These are phyloP conservation scores for Montipora capricornis DNA, from an alignment of 64 coral and sea anemone genomes.

Conservation along the genomic window DNA sequence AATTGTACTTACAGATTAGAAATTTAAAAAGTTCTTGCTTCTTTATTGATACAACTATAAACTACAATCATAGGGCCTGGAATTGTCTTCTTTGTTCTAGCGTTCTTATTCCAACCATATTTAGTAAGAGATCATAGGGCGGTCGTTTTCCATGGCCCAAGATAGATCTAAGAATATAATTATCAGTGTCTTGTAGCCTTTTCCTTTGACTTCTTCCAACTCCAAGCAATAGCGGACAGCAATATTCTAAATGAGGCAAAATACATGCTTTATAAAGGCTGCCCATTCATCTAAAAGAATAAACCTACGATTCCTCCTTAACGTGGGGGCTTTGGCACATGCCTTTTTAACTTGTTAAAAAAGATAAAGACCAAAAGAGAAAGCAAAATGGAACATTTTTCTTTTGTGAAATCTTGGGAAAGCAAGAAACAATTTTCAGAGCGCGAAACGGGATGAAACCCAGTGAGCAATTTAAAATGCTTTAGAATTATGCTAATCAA, in stretches of 20 bases:
- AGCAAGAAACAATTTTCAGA: too few relatives aligned
- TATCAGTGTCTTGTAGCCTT: slow-evolving; percentile 21
- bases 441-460: too few relatives aligned
- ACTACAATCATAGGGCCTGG: not conserved
- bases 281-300: too few relatives aligned
- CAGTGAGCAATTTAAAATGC: too few relatives aligned
- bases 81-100: slow-evolving; percentile 5
- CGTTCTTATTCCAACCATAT: not conserved
- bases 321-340: too few relatives aligned
- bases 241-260: slow-evolving; percentile 11
- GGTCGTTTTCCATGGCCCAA: slow-evolving; percentile 1
- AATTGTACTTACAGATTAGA: not conserved
- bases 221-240: slow-evolving; percentile 32
- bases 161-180: slow-evolving; percentile 39
- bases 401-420: too few relatives aligned
- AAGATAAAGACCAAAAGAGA: too few relatives aligned
- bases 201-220: slow-evolving; percentile 19
- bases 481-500: too few relatives aligned
- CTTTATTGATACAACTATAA: slow-evolving; percentile 20
- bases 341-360: too few relatives aligned
- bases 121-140: not conserved
- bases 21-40: slow-evolving; percentile 18
- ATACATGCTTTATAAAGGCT: too few relatives aligned
- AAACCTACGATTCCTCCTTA: too few relatives aligned
- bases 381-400: too few relatives aligned